Conservation (phyloP, 2,797 vertebrate genomes). For the Eremophila alpestris region DNA sequence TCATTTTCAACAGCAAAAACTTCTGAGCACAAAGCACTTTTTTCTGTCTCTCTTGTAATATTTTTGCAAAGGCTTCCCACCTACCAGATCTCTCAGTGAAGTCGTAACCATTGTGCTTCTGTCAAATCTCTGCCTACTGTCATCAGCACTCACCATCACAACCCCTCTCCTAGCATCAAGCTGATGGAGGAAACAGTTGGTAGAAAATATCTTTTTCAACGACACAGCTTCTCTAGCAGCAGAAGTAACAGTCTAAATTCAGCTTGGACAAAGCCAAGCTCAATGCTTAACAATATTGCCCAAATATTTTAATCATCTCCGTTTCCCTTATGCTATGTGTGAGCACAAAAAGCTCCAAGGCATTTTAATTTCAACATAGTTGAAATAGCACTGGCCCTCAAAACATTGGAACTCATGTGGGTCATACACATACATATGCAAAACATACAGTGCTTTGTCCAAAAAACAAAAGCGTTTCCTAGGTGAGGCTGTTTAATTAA, state of each 20-base stretch:
- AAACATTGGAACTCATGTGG: background rate
- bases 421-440: background rate
- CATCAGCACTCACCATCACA: conserved; percentile 8
- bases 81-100: background rate
- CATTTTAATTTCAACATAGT: background rate
- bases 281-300: background rate
- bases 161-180: background rate
- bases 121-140: conserved; percentile 10
- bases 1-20: background rate
- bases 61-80: background rate
- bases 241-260: background rate
- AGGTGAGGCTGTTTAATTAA: background rate
- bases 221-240: background rate
- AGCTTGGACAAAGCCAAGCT: background rate
- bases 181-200: background rate
- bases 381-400: background rate
- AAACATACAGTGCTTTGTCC: background rate
- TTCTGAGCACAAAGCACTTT: background rate
- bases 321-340: background rate
- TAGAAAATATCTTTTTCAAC: background rate
- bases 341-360: background rate
- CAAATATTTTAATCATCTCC: background rate
- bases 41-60: background rate
- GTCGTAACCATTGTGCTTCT: background rate
- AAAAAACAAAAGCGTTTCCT: background rate